Conservation (phyloP, 1,140 invertebrate genomes). For the Tetramorium alpestre region DNA sequence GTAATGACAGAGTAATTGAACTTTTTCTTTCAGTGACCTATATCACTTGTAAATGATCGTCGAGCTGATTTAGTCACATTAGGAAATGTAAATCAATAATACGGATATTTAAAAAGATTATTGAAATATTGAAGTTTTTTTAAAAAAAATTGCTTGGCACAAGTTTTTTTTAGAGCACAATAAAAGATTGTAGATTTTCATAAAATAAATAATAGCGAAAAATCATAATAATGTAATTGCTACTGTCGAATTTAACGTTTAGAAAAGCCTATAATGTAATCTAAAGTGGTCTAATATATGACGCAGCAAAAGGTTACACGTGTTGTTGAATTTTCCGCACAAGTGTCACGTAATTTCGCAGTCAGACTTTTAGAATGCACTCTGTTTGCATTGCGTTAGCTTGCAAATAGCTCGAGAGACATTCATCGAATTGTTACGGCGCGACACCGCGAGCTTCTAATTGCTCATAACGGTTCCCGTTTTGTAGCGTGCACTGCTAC, state of each 20-base stretch:
- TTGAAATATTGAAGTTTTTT: neutral
- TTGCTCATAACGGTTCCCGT: slow-evolving; percentile 55
- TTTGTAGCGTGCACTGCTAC: slow-evolving; percentile 6
- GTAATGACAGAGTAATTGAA: neutral
- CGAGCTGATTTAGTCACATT: neutral
- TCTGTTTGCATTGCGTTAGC: neutral
- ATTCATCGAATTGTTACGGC: slow-evolving; percentile 47
- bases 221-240: neutral
- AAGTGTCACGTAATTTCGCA: neutral
- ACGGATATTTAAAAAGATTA: neutral
- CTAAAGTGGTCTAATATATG: neutral
- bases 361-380: slow-evolving; percentile 11
- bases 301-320: neutral
- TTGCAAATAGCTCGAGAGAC: neutral
- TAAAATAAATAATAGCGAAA: neutral
- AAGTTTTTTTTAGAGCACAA: neutral
- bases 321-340: neutral
- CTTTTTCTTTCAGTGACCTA: neutral
- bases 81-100: neutral
- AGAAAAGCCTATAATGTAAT: neutral
- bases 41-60: neutral
- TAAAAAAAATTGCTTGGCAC: neutral
- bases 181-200: neutral
- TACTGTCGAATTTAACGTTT: neutral
- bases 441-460: slow-evolving; percentile 10